Evolutionary conservation across 2,888 invertebrate species (phyloP).

Genomic region (Conus canariensis): DNA sequence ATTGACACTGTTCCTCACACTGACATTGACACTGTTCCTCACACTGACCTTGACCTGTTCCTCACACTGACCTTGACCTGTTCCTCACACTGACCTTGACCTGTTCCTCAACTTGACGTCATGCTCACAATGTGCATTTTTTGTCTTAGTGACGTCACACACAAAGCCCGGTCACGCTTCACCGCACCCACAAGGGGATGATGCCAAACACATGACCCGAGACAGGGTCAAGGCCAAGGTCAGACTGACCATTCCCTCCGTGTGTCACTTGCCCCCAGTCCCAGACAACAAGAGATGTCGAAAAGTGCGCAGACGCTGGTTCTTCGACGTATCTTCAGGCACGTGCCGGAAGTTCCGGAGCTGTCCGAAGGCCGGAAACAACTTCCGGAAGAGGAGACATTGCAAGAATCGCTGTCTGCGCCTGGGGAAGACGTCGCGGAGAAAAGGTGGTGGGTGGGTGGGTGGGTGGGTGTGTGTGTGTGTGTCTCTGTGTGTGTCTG

Average conservation of each 20-base stretch:
- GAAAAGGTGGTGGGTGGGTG: not conserved
- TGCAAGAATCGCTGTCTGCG: constrained; percentile 31
- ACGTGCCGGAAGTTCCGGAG: constrained; percentile 30
- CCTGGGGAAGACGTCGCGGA: not conserved
- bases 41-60: no score
- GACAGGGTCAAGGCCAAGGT: constrained; percentile 1
- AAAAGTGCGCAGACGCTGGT: constrained; percentile 56
- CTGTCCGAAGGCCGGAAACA: constrained; percentile 11
- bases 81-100: no score
- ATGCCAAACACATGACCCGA: not conserved
- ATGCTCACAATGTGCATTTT: not conserved
- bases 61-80: no score
- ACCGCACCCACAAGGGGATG: not conserved
- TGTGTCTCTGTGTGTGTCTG: not conserved
- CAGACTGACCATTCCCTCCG: constrained; percentile 1
- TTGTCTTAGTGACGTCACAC: not conserved
- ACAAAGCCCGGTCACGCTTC: not conserved
- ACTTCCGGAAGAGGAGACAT: constrained; percentile 22
- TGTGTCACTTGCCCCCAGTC: constrained; percentile 5
- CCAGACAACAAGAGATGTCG: constrained; percentile 43
- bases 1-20: no score
- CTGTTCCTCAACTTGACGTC: no score
- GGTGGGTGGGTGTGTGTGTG: constrained; percentile 3
- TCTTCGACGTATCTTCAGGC: not conserved
- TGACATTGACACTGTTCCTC: no score